These are phyloP conservation scores for Stomatorhinus ivindoensis DNA, from an alignment of 2,113 vertebrate species.

Conservation along the genomic window DNA sequence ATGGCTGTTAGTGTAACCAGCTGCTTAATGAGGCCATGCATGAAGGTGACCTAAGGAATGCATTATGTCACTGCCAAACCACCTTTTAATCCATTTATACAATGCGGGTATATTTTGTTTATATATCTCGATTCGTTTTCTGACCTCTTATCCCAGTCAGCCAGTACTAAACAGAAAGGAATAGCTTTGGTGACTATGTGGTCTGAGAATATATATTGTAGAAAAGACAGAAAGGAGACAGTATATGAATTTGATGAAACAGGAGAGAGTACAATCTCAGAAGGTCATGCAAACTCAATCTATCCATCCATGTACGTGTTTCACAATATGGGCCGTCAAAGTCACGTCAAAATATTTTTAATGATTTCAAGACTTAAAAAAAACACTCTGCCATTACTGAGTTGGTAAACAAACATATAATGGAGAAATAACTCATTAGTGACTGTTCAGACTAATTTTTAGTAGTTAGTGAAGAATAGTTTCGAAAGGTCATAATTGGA, in stretches of 20 bases:
- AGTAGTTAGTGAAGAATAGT: background rate
- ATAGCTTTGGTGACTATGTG: background rate
- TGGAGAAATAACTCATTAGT: background rate
- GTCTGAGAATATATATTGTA: background rate
- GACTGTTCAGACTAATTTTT: background rate
- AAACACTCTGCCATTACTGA: background rate
- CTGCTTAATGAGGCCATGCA: conserved; percentile 10
- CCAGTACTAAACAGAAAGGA: background rate
- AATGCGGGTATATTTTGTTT: background rate
- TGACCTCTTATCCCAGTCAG: background rate
- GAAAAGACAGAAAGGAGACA: background rate
- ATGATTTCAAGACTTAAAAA: background rate
- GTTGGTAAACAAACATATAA: background rate
- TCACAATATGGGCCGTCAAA: background rate
- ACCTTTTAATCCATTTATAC: background rate
- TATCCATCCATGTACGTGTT: background rate
- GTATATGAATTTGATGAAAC: background rate
- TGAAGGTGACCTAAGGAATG: conserved; percentile 13
- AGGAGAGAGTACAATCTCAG: background rate
- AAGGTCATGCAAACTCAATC: background rate
- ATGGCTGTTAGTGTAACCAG: background rate
- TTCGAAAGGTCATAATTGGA: background rate
- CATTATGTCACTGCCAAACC: background rate
- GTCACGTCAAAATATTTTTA: background rate
- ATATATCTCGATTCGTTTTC: background rate